phyloP scores from a whole-genome alignment of 2,888 invertebrate genomes.

The Acholoe squamosa region DNA sequence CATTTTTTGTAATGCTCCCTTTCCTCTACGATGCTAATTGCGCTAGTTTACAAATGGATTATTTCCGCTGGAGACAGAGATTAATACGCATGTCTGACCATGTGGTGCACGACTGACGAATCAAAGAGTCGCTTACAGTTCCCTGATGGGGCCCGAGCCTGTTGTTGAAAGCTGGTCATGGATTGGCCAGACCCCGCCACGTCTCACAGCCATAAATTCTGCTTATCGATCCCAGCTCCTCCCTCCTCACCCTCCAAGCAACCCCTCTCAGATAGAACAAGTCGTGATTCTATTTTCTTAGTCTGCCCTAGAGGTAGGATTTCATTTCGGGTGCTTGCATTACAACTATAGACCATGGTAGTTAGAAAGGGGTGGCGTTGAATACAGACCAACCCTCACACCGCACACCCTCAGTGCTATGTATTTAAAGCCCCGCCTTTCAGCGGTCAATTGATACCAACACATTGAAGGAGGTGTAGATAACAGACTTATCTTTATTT shows the following conservation, averaged over 20 bases:
- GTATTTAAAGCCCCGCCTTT: no score
- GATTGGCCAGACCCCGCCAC: not conserved
- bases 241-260: not conserved
- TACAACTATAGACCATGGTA: not conserved
- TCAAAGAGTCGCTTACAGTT: not conserved
- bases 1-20: no score
- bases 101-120: constrained; percentile 8
- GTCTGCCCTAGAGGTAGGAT: not conserved
- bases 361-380: no score
- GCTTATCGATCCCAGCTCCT: not conserved
- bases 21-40: not conserved
- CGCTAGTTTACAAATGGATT: constrained; percentile 13
- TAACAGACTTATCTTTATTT: no score
- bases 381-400: no score
- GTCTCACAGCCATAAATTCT: not conserved
- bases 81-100: not conserved
- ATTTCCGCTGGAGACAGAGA: not conserved
- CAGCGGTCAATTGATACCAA: no score
- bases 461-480: no score
- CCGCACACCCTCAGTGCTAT: no score
- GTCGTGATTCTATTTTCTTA: not conserved
- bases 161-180: constrained; percentile 7
- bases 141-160: not conserved
- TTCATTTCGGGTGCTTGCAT: not conserved
- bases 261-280: not conserved